Evolutionary conservation across 2,888 invertebrate species (phyloP).

Genomic region (Corythucha ciliata): DNA sequence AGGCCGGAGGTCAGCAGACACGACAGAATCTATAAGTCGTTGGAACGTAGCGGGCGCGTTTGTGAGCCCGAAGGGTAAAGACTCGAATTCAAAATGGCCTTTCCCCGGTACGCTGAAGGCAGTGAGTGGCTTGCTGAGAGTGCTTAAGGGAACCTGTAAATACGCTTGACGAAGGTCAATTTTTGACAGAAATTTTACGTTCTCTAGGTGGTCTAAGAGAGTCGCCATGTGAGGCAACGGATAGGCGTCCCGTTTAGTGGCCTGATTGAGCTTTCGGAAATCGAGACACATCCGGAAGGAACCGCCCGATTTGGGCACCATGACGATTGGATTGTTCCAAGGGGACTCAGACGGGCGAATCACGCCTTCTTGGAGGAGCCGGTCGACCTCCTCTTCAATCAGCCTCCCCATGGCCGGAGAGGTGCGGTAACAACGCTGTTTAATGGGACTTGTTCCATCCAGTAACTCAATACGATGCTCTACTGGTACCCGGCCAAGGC

Average conservation of each 20-base stretch:
- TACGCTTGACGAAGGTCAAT: conserved; percentile 16
- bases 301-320: conserved; percentile 32
- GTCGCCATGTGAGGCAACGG: conserved; percentile 13
- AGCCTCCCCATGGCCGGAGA: conserved; percentile 17
- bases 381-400: conserved; percentile 9
- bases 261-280: conserved; percentile 39
- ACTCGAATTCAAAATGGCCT: conserved; percentile 33
- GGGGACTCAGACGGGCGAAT: conserved; percentile 10
- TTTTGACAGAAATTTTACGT: conserved; percentile 12
- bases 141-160: conserved; percentile 16
- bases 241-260: conserved; percentile 12
- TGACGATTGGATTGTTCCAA: conserved; percentile 17
- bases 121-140: conserved; percentile 32
- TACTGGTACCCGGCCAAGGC: too few species aligned
- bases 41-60: conserved; percentile 25
- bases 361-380: conserved; percentile 6
- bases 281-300: conserved; percentile 39
- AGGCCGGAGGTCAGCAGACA: conserved; percentile 10
- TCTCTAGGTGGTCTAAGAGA: neutral
- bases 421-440: conserved; percentile 14
- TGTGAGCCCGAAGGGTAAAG: conserved; percentile 28
- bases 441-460: too few species aligned
- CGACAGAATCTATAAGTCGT: conserved; percentile 21
- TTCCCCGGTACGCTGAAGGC: conserved; percentile 28
- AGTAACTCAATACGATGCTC: too few species aligned